Base-by-base conservation (phyloP, 2,888 invertebrate species). In the Itoplectis maculator region DNA sequence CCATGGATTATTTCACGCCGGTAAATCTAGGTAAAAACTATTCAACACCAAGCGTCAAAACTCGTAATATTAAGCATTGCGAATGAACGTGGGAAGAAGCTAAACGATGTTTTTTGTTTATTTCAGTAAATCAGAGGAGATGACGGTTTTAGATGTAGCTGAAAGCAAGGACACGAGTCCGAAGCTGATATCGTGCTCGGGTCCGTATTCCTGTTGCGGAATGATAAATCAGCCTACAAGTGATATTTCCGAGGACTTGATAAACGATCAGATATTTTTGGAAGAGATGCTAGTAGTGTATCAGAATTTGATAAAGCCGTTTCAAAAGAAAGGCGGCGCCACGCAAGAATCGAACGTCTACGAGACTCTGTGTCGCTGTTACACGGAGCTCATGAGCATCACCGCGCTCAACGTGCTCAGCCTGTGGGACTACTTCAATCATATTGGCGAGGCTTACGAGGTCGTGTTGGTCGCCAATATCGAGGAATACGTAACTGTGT, bases 401-500 rank as follows among this genome's bases (percentile, higher is more conserved):
- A 95, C 95, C 69, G 95, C 95, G 84, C 93, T 95, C 68, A 96
- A 96, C 90, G 94, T 96, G 84, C 94, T 95, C 83, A 95, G 96
- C 15, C 93, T 96, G 87, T 95, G 96, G 93, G 95, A 96, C 87
- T 96, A 95, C 90, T 95, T 95, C 79, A 95, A 95, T 85, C 94
- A 95, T 88, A 95, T 95, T 88, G 94, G 94, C 76, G 95, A 95
- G 83, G 88, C 90, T 88, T 94, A 95, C 91, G 95, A 96, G 93
- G 94, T 96, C 89, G 93, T 95, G 68, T 94, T 96, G 88, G 94
- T 96, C 87, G 95, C 95, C 90, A 95, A 95, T 93, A 94, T 95
- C 90, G 95, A 96, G 88, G 96, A 97, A 93, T 95, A 95, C 93
- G 95, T 96, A 89, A 94, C 95, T 90, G 94, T 96, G 83, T 96